These are phyloP conservation scores for Ceratina calcarata DNA, from an alignment of 1,140 invertebrate species.

Conservation along the genomic window DNA sequence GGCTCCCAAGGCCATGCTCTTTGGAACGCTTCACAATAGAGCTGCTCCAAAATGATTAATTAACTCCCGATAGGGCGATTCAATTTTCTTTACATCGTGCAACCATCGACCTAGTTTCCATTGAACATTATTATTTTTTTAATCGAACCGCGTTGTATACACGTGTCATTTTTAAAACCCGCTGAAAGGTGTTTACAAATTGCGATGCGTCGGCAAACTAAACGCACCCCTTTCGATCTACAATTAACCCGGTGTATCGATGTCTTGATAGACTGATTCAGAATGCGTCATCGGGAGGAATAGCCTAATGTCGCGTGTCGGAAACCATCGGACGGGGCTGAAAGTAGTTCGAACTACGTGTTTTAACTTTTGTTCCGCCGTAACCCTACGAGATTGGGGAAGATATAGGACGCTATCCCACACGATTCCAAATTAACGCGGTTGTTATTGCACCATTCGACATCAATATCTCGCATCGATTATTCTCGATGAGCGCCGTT, in stretches of 20 bases:
- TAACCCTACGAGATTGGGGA: background rate
- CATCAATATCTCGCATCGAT: too few relatives aligned
- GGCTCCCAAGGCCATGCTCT: background rate
- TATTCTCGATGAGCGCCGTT: too few relatives aligned
- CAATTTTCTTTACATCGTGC: too few relatives aligned
- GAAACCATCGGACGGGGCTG: background rate
- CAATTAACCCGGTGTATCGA: slow-evolving; percentile 4
- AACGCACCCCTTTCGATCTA: slow-evolving; percentile 10
- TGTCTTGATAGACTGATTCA: background rate
- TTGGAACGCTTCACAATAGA: background rate
- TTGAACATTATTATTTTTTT: background rate
- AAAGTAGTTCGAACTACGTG: background rate
- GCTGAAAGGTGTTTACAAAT: slow-evolving; percentile 30
- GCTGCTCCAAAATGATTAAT: slow-evolving; percentile 16
- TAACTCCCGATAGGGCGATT: slow-evolving; percentile 12
- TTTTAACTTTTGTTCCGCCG: background rate
- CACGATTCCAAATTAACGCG: too few relatives aligned
- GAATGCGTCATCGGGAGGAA: slow-evolving; percentile 43
- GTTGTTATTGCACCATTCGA: too few relatives aligned
- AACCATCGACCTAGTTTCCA: background rate
- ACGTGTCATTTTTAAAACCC: background rate
- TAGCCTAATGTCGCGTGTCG: slow-evolving; percentile 24
- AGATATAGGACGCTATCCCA: background rate
- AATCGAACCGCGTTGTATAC: background rate
- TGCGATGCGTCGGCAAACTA: slow-evolving; percentile 42